Percentiles rank a stretch among this genome's conserved stretches.
These are phyloP conservation scores for Crax fasciolata DNA, from an alignment of 2,797 vertebrate species.

Conservation along the genomic window DNA sequence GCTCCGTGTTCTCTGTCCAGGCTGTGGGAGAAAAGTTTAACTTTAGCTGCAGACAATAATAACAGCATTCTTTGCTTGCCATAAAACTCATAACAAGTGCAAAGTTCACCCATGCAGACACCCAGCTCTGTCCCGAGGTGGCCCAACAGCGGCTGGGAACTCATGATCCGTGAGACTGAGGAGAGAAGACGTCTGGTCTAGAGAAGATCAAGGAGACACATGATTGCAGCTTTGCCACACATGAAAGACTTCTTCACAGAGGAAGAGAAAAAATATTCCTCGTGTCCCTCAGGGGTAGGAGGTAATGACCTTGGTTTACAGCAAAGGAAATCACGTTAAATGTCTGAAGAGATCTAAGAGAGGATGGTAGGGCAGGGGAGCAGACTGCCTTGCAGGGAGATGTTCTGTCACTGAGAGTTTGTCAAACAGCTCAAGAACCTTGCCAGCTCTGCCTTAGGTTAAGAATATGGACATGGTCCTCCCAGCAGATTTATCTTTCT, in stretches of 20 bases:
- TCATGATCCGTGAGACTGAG: background rate
- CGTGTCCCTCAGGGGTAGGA: background rate
- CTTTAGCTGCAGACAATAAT: background rate
- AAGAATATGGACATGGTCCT: background rate
- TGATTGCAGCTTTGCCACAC: background rate
- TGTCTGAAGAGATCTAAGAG: background rate
- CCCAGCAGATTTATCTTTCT: background rate
- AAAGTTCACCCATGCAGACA: background rate
- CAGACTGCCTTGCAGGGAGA: background rate
- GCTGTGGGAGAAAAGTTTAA: background rate
- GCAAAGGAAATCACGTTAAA: background rate
- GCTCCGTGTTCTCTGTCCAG: fast-evolving
- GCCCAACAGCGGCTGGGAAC: background rate
- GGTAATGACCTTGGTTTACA: background rate
- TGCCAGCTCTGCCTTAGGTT: background rate
- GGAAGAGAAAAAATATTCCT: background rate
- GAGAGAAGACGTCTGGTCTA: conserved; percentile 5
- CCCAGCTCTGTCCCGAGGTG: background rate
- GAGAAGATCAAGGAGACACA: conserved; percentile 51
- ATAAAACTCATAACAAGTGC: background rate
- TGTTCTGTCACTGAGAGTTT: too few species aligned
- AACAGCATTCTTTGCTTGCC: background rate
- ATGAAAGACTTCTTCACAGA: conserved; percentile 39
- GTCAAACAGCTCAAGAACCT: background rate
- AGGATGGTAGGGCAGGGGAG: background rate